Evolutionary conservation across 2,797 vertebrate species (phyloP).

Genomic region (Myripristis murdjan): DNA sequence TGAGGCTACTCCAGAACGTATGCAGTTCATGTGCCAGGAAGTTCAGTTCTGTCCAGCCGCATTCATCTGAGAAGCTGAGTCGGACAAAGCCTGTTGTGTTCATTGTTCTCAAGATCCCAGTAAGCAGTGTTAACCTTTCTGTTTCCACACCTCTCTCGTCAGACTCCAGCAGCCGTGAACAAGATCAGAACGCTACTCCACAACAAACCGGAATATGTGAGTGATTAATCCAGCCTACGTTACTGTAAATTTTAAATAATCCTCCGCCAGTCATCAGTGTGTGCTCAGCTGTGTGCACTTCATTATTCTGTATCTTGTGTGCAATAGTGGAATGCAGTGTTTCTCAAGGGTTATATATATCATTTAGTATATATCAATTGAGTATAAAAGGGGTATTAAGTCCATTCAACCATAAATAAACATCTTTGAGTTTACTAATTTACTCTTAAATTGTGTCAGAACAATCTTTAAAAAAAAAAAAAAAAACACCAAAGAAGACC

Average conservation of each 20-base stretch:
- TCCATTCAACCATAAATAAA: neutral
- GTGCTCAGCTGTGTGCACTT: neutral
- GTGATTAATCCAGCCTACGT: slow-evolving; percentile 65
- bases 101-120: neutral
- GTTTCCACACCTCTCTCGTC: slow-evolving; percentile 55
- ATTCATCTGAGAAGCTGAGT: too few species aligned
- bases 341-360: neutral
- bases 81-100: neutral
- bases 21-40: too few species aligned
- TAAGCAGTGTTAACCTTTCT: neutral
- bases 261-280: neutral
- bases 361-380: neutral
- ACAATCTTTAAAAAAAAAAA: neutral
- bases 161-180: slow-evolving; percentile 96
- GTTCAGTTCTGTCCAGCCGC: too few species aligned
- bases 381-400: neutral
- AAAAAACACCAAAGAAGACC: neutral
- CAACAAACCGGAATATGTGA: slow-evolving; percentile 94
- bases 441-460: too few species aligned
- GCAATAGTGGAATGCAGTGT: neutral
- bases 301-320: neutral
- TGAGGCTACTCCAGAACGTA: too few species aligned
- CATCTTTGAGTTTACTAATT: neutral
- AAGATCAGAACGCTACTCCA: slow-evolving; percentile 92
- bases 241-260: neutral